These are phyloP conservation scores for Brachyalestes nurse DNA, from an alignment of 2,797 vertebrate species.

Conservation along the genomic window DNA sequence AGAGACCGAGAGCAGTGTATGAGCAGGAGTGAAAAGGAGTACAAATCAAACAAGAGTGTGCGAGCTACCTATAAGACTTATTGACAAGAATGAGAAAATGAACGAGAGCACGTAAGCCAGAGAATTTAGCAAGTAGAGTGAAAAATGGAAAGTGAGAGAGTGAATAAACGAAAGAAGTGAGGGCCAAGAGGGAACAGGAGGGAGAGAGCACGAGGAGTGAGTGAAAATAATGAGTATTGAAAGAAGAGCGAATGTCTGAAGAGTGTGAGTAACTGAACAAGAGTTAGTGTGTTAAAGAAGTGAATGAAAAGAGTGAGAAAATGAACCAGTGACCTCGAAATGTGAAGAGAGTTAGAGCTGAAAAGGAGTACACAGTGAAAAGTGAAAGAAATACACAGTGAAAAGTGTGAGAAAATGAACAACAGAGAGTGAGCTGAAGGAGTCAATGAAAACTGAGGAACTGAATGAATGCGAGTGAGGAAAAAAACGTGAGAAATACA, in stretches of 20 bases:
- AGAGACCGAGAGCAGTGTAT: neutral
- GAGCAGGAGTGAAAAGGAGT: neutral
- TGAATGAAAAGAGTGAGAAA: neutral
- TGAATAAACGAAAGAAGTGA: neutral
- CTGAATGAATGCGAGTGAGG: neutral
- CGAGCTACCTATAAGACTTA: no score
- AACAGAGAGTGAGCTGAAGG: neutral
- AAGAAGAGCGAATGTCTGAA: neutral
- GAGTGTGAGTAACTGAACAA: neutral
- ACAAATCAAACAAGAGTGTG: no score
- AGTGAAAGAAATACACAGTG: neutral
- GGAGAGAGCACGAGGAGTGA: neutral
- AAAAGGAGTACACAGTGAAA: no score
- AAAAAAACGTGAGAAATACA: no score
- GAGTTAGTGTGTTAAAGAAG: neutral
- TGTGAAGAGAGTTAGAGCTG: no score
- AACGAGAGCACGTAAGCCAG: neutral
- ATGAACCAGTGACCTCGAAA: neutral
- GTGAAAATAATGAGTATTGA: no score
- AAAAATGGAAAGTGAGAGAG: neutral
- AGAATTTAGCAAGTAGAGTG: neutral
- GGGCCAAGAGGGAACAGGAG: neutral
- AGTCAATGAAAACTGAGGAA: neutral
- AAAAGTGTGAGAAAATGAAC: constrained; percentile 25
- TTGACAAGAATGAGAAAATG: neutral